Conservation (phyloP, 1,140 invertebrate genomes). For the Danaus plexippus region DNA sequence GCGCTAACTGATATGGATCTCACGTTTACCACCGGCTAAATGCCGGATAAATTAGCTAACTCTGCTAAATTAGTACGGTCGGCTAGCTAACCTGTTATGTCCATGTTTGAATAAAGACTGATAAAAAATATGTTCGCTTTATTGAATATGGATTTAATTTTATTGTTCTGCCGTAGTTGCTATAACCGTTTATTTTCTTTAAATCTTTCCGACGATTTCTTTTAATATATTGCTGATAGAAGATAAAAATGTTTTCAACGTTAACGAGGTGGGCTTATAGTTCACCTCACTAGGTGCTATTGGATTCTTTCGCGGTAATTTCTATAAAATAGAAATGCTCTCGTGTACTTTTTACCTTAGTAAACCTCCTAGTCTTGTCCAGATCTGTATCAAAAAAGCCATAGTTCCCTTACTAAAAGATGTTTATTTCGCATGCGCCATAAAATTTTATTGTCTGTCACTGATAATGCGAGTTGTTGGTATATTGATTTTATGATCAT, state of each 20-base stretch:
- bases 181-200: too few relatives aligned
- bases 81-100: constrained; percentile 21
- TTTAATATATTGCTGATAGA: too few relatives aligned
- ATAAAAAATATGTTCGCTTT: too few relatives aligned
- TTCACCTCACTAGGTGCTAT: constrained; percentile 16
- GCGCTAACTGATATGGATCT: constrained; percentile 58
- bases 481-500: constrained; percentile 13
- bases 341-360: background rate
- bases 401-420: constrained; percentile 14
- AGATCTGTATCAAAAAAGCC: constrained; percentile 18
- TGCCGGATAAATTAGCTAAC: constrained; percentile 66
- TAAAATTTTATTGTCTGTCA: constrained; percentile 25
- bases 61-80: constrained; percentile 53
- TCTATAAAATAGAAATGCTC: too few relatives aligned
- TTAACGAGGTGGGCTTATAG: too few relatives aligned
- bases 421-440: constrained; percentile 15
- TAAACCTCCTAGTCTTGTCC: constrained; percentile 4
- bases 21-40: constrained; percentile 62
- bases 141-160: too few relatives aligned
- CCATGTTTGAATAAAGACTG: background rate
- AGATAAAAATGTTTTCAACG: too few relatives aligned
- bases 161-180: too few relatives aligned
- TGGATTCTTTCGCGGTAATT: constrained; percentile 19
- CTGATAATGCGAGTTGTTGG: constrained; percentile 9
- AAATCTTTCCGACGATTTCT: too few relatives aligned